These are phyloP conservation scores for Vanessa atalanta DNA, from an alignment of 1,140 invertebrate genomes.

Conservation along the genomic window DNA sequence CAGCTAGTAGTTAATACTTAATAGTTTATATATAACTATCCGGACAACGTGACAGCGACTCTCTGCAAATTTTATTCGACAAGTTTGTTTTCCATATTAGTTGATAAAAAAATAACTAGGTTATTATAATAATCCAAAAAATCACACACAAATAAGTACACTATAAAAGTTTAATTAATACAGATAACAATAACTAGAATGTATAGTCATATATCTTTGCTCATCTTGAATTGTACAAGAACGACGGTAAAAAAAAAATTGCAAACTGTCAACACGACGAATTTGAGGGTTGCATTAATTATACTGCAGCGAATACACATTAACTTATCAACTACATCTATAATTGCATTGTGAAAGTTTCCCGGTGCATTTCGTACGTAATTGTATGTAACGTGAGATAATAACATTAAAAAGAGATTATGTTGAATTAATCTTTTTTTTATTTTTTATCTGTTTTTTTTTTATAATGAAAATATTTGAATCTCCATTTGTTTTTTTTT, in stretches of 20 bases:
- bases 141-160: too few relatives aligned
- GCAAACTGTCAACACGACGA: neutral
- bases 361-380: conserved; percentile 20
- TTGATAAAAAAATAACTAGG: too few relatives aligned
- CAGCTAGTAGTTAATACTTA: too few relatives aligned
- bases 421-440: conserved; percentile 1
- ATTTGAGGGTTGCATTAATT: conserved; percentile 29
- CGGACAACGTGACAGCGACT: too few relatives aligned
- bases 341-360: conserved; percentile 39
- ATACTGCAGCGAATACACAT: conserved; percentile 17
- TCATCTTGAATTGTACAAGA: too few relatives aligned
- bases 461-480: neutral
- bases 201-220: too few relatives aligned
- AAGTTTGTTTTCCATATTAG: too few relatives aligned
- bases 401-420: conserved; percentile 19
- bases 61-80: too few relatives aligned
- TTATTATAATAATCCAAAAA: too few relatives aligned
- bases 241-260: neutral
- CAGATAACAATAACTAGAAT: too few relatives aligned
- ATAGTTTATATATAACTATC: too few relatives aligned
- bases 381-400: conserved; percentile 25
- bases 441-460: conserved; percentile 6
- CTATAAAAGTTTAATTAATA: too few relatives aligned
- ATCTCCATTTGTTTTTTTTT: neutral
- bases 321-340: conserved; percentile 35